phyloP scores from a whole-genome alignment of 1,140 invertebrate species.

The Bradysia coprophila region DNA sequence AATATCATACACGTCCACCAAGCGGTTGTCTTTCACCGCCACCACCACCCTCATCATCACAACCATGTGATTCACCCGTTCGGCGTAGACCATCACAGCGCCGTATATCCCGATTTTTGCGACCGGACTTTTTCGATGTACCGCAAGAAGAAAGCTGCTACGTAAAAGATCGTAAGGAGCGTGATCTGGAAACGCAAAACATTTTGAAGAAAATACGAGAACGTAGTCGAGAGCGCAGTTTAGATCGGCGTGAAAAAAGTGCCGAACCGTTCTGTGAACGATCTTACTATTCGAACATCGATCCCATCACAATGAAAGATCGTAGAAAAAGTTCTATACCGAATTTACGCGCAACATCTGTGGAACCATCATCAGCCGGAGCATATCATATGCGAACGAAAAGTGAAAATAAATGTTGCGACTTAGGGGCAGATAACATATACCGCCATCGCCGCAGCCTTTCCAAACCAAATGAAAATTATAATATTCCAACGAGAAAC shows the following conservation, averaged over 20 bases:
- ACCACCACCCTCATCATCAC: constrained; percentile 7
- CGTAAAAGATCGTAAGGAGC: constrained; percentile 45
- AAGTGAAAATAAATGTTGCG: constrained; percentile 15
- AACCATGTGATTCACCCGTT: neutral
- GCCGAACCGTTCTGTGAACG: neutral
- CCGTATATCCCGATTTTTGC: constrained; percentile 47
- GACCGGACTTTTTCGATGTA: constrained; percentile 61
- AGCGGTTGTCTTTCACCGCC: constrained; percentile 20
- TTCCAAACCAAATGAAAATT: neutral
- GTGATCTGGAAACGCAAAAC: constrained; percentile 40
- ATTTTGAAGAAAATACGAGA: constrained; percentile 41
- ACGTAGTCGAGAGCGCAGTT: constrained; percentile 20
- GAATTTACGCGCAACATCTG: neutral
- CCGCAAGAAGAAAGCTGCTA: constrained; percentile 45
- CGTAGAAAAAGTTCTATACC: constrained; percentile 1
- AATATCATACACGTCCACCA: constrained; percentile 15
- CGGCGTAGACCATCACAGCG: constrained; percentile 29
- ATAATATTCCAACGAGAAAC: constrained; percentile 5
- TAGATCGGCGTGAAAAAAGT: neutral
- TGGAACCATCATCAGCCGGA: constrained; percentile 2
- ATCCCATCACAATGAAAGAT: neutral
- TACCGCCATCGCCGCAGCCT: neutral
- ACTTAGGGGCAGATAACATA: constrained; percentile 1
- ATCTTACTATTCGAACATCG: neutral
- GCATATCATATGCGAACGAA: constrained; percentile 15